A percentile compares a stretch with the other conserved stretches of the same genome.
phyloP scores from a whole-genome alignment of 2,113 vertebrate genomes.

The Numenius arquata region DNA sequence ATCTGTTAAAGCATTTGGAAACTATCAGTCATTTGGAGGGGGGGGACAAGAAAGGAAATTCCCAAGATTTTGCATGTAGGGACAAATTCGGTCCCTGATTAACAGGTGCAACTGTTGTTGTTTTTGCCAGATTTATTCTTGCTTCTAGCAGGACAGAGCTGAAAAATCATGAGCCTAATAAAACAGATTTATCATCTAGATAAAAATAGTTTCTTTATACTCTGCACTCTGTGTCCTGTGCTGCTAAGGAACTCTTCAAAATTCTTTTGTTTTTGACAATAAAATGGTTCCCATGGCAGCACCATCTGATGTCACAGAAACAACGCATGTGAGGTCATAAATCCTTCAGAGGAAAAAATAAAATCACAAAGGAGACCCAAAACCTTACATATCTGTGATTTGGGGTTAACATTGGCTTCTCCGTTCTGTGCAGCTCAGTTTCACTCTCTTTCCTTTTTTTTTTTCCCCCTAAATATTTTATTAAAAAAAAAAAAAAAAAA shows the following conservation, averaged over 20 bases:
- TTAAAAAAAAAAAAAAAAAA: conserved; percentile 10
- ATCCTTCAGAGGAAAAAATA: conserved; percentile 54
- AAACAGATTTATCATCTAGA: conserved; percentile 35
- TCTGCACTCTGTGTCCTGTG: background rate
- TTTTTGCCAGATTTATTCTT: background rate
- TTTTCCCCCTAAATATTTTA: background rate
- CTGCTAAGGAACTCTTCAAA: conserved; percentile 16
- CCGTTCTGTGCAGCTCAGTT: background rate
- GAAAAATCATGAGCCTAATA: conserved; percentile 1
- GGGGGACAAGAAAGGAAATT: conserved; percentile 39
- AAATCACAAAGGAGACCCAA: background rate
- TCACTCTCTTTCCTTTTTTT: background rate
- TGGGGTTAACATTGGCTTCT: background rate
- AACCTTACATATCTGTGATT: background rate
- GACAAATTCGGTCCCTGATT: background rate
- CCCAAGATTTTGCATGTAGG: conserved; percentile 14
- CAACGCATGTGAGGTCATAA: conserved; percentile 74
- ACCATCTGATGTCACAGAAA: conserved; percentile 69
- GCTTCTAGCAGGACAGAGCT: background rate
- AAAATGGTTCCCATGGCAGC: conserved; percentile 61
- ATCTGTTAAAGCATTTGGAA: conserved; percentile 49
- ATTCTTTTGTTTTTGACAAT: conserved; percentile 58
- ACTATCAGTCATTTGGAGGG: conserved; percentile 12
- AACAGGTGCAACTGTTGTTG: conserved; percentile 35
- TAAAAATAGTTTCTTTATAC: background rate